A percentile compares a stretch with the other conserved stretches of the same genome.
Evolutionary conservation across 2,113 vertebrate species (phyloP).

Genomic region (Pheucticus melanocephalus): DNA sequence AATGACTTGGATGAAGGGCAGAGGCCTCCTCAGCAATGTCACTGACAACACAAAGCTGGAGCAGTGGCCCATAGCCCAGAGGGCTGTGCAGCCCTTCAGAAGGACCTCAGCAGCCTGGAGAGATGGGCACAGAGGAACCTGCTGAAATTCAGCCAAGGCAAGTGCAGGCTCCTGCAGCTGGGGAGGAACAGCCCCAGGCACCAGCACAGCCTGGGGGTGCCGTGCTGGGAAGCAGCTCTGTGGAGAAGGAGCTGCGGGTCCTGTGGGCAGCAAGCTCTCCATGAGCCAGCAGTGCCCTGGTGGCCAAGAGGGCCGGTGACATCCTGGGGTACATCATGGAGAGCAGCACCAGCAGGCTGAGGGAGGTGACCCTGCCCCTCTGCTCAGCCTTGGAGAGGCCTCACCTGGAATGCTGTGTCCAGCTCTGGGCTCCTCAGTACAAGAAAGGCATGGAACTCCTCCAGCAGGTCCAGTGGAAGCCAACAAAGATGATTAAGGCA

Average conservation of each 20-base stretch:
- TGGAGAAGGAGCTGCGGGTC: background rate
- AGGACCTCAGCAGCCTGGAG: background rate
- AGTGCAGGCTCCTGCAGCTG: background rate
- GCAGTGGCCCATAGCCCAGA: background rate
- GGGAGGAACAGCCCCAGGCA: background rate
- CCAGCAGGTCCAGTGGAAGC: background rate
- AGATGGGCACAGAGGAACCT: background rate
- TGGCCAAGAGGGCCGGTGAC: background rate
- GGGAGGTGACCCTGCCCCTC: background rate
- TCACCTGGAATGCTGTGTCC: background rate
- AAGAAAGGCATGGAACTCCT: background rate
- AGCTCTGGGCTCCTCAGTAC: background rate
- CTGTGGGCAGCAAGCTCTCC: background rate
- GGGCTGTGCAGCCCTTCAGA: background rate
- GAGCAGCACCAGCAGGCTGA: accelerated
- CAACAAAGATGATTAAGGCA: background rate
- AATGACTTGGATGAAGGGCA: background rate
- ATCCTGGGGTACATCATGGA: accelerated
- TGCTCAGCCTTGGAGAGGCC: background rate
- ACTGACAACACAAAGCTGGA: background rate
- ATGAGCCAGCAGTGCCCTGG: background rate
- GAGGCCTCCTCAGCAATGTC: background rate
- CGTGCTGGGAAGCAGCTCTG: background rate
- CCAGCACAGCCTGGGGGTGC: background rate
- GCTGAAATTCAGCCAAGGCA: background rate